A percentile compares a stretch with the other conserved stretches of the same genome.
Evolutionary conservation across 2,113 vertebrate species (phyloP).

Genomic region (Macroglossus sobrinus): DNA sequence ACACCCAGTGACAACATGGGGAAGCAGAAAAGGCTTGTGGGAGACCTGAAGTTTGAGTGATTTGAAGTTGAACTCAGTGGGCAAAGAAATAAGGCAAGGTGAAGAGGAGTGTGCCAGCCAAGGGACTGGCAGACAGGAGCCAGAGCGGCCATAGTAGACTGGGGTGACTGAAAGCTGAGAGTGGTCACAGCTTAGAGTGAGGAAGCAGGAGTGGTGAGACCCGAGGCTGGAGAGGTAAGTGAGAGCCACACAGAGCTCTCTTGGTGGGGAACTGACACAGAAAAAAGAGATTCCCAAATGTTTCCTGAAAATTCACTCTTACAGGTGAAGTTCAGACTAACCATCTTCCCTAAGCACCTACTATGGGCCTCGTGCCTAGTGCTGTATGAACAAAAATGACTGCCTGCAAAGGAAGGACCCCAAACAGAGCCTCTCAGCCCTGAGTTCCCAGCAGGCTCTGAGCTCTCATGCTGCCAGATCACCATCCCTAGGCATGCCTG

Average conservation of each 20-base stretch:
- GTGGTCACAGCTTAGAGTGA: not conserved
- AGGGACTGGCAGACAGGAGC: not conserved
- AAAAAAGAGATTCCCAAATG: not conserved
- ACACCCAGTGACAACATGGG: accelerated
- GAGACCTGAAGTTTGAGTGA: not conserved
- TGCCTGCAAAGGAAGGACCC: not conserved
- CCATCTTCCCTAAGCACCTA: not conserved
- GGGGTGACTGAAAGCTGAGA: not conserved
- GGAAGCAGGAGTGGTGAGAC: not conserved
- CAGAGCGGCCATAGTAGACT: accelerated
- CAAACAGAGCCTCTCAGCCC: not conserved
- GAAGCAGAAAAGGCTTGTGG: not conserved
- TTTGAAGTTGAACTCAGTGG: not conserved
- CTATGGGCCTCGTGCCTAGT: accelerated
- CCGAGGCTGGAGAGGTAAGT: not conserved
- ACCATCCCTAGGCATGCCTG: too few relatives aligned
- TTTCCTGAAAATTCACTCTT: not conserved
- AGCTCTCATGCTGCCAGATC: not conserved
- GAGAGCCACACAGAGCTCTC: not conserved
- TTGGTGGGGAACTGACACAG: not conserved
- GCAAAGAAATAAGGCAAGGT: accelerated
- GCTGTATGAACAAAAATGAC: not conserved
- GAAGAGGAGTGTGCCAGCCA: accelerated
- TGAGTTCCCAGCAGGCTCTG: accelerated
- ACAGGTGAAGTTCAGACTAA: not conserved